phyloP scores from a whole-genome alignment of 2,113 vertebrate species.

The Actinemys pallida region DNA sequence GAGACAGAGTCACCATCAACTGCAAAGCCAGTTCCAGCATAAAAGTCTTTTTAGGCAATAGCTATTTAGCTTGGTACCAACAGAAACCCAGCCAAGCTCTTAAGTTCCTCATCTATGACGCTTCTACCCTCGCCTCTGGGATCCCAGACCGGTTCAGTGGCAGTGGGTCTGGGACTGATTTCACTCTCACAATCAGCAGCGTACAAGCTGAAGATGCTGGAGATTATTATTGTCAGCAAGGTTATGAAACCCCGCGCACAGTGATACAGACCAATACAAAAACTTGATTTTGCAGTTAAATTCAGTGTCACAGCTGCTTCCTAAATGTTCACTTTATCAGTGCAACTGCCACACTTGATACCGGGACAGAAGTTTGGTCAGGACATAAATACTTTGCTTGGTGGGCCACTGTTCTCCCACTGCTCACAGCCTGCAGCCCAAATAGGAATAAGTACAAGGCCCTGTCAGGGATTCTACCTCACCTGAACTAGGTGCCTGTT shows the following conservation, averaged over 20 bases:
- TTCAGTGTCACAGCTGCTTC: neutral
- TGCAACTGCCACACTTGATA: neutral
- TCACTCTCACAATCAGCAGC: neutral
- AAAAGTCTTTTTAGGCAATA: neutral
- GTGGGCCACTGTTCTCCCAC: no score
- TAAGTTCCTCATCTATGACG: neutral
- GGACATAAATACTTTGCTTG: no score
- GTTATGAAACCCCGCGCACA: neutral
- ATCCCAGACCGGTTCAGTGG: neutral
- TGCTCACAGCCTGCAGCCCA: no score
- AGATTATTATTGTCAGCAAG: neutral
- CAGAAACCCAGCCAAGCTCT: neutral
- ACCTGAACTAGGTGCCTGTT: no score
- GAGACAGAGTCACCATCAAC: neutral
- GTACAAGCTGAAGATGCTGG: neutral
- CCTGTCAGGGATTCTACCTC: no score
- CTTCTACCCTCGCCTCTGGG: neutral
- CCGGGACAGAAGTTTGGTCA: neutral
- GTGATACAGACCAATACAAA: neutral
- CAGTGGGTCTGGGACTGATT: neutral
- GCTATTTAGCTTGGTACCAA: neutral
- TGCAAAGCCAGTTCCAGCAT: neutral
- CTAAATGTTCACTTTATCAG: neutral
- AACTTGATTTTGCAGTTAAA: neutral
- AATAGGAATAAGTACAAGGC: no score